Base-by-base conservation (phyloP, 1,140 invertebrate genomes). In the Zaprionus ghesquierei region DNA sequence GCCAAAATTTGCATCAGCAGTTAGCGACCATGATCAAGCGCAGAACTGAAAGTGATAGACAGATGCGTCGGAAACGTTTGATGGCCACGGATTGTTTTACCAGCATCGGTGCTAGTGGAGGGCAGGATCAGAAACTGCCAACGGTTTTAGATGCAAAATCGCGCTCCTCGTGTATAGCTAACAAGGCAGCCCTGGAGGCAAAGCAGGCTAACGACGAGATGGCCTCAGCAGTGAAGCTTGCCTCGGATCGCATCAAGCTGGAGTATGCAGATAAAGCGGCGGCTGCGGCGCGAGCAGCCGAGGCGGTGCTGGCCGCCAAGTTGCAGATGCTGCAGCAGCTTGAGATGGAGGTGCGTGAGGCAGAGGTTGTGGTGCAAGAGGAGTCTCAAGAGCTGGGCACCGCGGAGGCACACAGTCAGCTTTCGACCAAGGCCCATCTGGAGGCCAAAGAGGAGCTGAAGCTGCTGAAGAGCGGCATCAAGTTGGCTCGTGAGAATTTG, bases 171-270 rank as follows among this genome's bases (percentile, higher is more conserved):
- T 69, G 77, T 6, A 79, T 89, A 1, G 84, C 84, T 2, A 10
- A 71, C 0, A 55, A 89, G 23, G 84, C 84, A 0, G 84, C 84
- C 2, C 38, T 72, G 6, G 84, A 89, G 61, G 84, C 84, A 0
- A 84, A 69, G 10, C 75, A 77, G 27, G 84, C 84, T 6, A 89
- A 84, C 31, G 84, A 89, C 3, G 84, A 89, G 0, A 89, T 89
- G 84, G 69, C 55, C 0, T 18, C 3, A 0, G 84, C 84, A 0
- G 84, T 89, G 0, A 72, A 75, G 41, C 9, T 38, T 12, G 79
- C 84, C 1, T 56, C 84, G 0, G 72, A 79, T 5, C 61, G 79
- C 1, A 89, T 89, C 3, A 89, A 89, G 41, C 18, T 31, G 2
- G 77, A 89, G 54, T 89, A 77, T 4, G 79, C 84, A 0, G 84